Conservation (phyloP, 2,888 invertebrate species). For the Chalcis sispes region DNA sequence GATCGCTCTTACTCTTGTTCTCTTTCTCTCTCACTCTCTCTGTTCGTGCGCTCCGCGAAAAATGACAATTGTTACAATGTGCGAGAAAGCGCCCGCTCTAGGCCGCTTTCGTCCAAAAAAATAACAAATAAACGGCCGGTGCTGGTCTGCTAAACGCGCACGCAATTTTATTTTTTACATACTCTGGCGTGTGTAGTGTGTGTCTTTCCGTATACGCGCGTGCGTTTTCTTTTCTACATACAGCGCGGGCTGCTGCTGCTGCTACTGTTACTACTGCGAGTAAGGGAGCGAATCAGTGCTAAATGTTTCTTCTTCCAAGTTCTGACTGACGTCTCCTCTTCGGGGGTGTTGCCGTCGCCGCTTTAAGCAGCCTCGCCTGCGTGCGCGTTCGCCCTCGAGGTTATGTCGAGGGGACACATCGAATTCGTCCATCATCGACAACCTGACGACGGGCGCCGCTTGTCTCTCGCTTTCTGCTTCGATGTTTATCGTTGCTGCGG, state of each 20-base stretch:
- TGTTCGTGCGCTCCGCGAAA: background rate
- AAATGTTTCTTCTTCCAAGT: too few species aligned
- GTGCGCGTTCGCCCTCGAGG: slow-evolving; percentile 11
- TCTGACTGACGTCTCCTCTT: too few species aligned
- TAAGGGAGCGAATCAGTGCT: too few species aligned
- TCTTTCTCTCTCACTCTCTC: background rate
- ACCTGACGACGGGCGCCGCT: slow-evolving; percentile 10
- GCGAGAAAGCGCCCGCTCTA: slow-evolving; percentile 8
- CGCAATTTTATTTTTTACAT: too few species aligned
- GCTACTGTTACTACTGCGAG: too few species aligned
- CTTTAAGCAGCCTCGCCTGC: too few species aligned
- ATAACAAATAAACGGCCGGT: slow-evolving; percentile 26
- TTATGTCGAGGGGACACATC: slow-evolving; percentile 34
- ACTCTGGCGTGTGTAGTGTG: too few species aligned
- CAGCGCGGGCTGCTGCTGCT: background rate
- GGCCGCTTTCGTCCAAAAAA: background rate
- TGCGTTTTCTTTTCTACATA: too few species aligned
- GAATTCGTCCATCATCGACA: slow-evolving; percentile 31
- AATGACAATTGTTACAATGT: slow-evolving; percentile 32
- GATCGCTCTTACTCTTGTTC: background rate
- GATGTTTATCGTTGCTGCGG: slow-evolving; percentile 25
- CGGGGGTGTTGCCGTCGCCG: background rate
- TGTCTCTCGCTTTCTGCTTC: slow-evolving; percentile 17
- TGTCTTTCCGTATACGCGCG: too few species aligned
- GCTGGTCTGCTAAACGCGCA: slow-evolving; percentile 19